These are phyloP conservation scores for Fopius arisanus DNA, from an alignment of 1,140 invertebrate species.

Conservation along the genomic window DNA sequence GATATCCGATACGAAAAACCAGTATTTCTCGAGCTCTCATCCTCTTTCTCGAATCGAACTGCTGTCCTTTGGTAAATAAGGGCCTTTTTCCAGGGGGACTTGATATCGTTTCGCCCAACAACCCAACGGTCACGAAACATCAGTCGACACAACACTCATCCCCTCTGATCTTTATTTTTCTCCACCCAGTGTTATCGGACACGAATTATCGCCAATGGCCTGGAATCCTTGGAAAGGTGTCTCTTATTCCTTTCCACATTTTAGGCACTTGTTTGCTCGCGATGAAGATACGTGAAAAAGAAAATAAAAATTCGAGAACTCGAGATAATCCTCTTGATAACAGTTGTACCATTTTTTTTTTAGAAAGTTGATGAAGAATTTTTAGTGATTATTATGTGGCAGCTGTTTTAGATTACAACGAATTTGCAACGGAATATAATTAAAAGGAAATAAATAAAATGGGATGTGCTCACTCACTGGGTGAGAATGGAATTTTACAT, in stretches of 20 bases:
- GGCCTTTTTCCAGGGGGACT: slow-evolving; percentile 6
- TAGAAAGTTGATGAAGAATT: no score
- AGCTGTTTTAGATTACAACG: no score
- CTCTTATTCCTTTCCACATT: not conserved
- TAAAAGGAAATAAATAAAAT: no score
- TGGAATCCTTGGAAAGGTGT: not conserved
- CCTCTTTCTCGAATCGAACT: not conserved
- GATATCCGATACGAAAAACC: slow-evolving; percentile 45
- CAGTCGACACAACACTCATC: not conserved
- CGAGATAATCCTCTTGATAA: not conserved
- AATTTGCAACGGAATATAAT: no score
- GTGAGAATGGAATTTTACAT: no score
- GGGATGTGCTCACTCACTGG: no score
- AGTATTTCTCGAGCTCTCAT: slow-evolving; percentile 32
- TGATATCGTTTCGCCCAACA: slow-evolving; percentile 32
- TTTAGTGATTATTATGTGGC: no score
- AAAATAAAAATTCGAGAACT: not conserved
- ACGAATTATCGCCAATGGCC: not conserved
- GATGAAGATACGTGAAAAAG: not conserved
- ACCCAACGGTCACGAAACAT: slow-evolving; percentile 30
- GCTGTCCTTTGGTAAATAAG: slow-evolving; percentile 31
- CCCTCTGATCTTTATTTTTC: not conserved
- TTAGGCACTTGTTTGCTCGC: not conserved
- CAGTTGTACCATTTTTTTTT: no score
- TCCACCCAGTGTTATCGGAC: not conserved